A percentile compares a stretch with the other conserved stretches of the same genome.
Conservation (phyloP, 2,888 invertebrate species). For the Tetramorium bicarinatum region DNA sequence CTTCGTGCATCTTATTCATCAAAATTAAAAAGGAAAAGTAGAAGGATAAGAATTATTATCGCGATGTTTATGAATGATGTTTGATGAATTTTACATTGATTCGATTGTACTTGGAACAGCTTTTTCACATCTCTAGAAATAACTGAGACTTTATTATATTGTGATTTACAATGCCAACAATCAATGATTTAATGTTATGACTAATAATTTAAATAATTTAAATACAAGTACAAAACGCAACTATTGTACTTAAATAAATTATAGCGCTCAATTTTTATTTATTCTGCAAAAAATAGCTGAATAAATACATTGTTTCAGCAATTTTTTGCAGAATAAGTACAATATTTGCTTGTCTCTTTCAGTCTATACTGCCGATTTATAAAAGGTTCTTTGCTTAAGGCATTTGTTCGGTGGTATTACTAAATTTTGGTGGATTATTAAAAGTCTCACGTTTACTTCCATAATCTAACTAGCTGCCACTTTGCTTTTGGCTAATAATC, state of each 20-base stretch:
- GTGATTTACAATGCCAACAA: conserved; percentile 32
- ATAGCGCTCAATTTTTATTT: conserved; percentile 40
- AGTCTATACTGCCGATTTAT: conserved; percentile 49
- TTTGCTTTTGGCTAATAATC: conserved; percentile 47
- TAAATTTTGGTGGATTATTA: conserved; percentile 54
- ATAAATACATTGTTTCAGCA: background rate
- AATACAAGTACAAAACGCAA: conserved; percentile 31
- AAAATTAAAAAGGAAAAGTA: background rate
- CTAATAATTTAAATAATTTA: conserved; percentile 38
- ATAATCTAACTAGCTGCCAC: conserved; percentile 52
- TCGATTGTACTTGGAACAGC: background rate
- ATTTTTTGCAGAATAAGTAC: conserved; percentile 31
- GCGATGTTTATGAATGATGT: background rate
- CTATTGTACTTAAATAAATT: conserved; percentile 42
- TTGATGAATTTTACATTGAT: background rate
- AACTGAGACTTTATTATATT: conserved; percentile 38
- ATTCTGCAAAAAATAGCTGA: conserved; percentile 42
- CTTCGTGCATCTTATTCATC: background rate
- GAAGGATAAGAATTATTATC: background rate
- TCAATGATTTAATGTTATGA: conserved; percentile 1
- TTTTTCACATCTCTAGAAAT: conserved; percentile 24
- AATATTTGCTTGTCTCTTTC: conserved; percentile 15
- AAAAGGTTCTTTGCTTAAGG: conserved; percentile 66
- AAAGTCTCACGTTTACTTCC: conserved; percentile 55
- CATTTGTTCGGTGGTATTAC: conserved; percentile 67